Conservation (phyloP, 2,888 invertebrate species). For the Spisula solida region DNA sequence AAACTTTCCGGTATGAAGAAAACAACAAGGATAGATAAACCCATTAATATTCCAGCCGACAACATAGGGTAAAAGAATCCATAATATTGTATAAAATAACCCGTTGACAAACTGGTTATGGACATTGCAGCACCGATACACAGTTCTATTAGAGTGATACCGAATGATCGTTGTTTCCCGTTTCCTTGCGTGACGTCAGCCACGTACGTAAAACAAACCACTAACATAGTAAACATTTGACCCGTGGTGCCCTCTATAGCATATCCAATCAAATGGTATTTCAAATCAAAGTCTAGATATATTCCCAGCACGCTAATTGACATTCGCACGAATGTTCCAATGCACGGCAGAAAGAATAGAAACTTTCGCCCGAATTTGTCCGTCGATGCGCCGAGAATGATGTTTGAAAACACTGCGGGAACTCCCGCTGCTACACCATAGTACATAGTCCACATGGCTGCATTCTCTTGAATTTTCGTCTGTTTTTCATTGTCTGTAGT, state of each 20-base stretch:
- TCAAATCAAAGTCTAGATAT: slow-evolving; percentile 66
- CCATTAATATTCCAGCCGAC: slow-evolving; percentile 40
- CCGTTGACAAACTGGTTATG: slow-evolving; percentile 53
- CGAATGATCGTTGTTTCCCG: slow-evolving; percentile 58
- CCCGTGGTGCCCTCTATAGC: slow-evolving; percentile 72
- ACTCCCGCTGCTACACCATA: slow-evolving; percentile 60
- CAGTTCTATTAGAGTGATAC: slow-evolving; percentile 65
- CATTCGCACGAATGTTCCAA: slow-evolving; percentile 56
- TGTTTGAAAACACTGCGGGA: slow-evolving; percentile 65
- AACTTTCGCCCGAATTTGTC: slow-evolving; percentile 73
- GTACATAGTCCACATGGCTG: slow-evolving; percentile 60
- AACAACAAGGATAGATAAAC: slow-evolving; percentile 23
- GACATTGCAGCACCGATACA: slow-evolving; percentile 49
- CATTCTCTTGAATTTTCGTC: slow-evolving; percentile 55
- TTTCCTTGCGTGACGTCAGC: slow-evolving; percentile 65
- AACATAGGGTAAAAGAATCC: slow-evolving; percentile 68
- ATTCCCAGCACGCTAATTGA: slow-evolving; percentile 55
- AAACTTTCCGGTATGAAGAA: slow-evolving; percentile 68
- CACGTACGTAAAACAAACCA: slow-evolving; percentile 68
- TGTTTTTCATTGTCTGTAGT: slow-evolving; percentile 58
- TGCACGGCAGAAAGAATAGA: slow-evolving; percentile 60
- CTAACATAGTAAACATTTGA: slow-evolving; percentile 64
- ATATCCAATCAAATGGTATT: slow-evolving; percentile 59
- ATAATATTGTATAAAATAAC: slow-evolving; percentile 62
- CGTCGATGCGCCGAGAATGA: slow-evolving; percentile 66